These are phyloP conservation scores for Typhlichthys eigenmanni DNA, from an alignment of 2,797 vertebrate genomes.

Conservation along the genomic window DNA sequence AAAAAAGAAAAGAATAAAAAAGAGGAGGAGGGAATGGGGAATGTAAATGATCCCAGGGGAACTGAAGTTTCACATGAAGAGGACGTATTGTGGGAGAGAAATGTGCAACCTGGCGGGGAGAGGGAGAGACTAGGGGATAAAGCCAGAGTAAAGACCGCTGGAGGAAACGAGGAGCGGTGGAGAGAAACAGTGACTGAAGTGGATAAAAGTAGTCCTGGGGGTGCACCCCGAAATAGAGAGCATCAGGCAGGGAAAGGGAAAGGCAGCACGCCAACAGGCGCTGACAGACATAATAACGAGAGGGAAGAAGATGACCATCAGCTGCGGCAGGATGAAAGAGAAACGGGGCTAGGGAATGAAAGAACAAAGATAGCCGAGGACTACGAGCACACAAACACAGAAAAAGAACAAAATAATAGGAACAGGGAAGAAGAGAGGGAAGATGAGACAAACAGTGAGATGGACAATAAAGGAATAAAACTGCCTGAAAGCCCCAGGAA, in stretches of 20 bases:
- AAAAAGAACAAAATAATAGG: conserved; percentile 25
- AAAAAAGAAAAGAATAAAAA: conserved; percentile 43
- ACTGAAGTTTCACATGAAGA: conserved; percentile 27
- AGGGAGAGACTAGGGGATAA: conserved; percentile 29
- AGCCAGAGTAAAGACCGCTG: conserved; percentile 30
- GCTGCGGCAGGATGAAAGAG: conserved; percentile 25
- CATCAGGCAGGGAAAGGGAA: conserved; percentile 27
- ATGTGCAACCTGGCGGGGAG: conserved; percentile 30
- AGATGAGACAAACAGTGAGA: conserved; percentile 44
- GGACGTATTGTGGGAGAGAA: conserved; percentile 22
- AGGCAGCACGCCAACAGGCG: conserved; percentile 16
- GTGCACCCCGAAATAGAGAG: conserved; percentile 20
- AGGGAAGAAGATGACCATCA: conserved; percentile 25
- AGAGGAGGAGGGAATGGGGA: conserved; percentile 16
- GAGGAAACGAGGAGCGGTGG: conserved; percentile 27
- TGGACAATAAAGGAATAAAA: conserved; percentile 57
- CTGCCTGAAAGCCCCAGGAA: conserved; percentile 39
- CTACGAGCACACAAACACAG: conserved; percentile 46
- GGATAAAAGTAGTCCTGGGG: conserved; percentile 9
- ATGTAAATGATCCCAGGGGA: conserved; percentile 35
- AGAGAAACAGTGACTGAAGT: conserved; percentile 15
- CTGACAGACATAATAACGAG: conserved; percentile 35
- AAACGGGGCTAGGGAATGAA: conserved; percentile 45
- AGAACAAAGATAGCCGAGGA: conserved; percentile 51
- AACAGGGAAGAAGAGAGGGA: conserved; percentile 51